phyloP scores from a whole-genome alignment of 2,797 vertebrate species.

The Pipistrellus pipistrellus region DNA sequence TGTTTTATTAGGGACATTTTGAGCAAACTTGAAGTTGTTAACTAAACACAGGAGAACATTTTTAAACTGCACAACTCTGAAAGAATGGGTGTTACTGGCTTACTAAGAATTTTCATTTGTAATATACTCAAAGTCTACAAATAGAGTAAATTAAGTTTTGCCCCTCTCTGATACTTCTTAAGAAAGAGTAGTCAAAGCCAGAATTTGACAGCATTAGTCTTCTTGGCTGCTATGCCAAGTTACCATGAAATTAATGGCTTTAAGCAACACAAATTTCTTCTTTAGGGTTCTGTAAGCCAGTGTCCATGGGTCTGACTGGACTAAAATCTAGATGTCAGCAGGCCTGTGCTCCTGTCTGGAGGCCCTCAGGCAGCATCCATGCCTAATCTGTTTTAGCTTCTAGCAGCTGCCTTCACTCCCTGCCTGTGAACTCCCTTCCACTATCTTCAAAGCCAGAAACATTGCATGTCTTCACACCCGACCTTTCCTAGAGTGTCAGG shows the following conservation, averaged over 20 bases:
- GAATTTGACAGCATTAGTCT: background rate
- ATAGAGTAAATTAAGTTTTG: conserved; percentile 32
- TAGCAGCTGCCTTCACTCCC: background rate
- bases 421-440: background rate
- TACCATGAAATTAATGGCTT: background rate
- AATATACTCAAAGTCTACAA: conserved; percentile 29
- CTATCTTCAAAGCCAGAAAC: background rate
- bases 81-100: conserved; percentile 21
- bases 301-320: background rate
- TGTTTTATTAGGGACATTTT: background rate
- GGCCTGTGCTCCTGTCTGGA: background rate
- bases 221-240: background rate
- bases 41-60: background rate
- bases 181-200: background rate
- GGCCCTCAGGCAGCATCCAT: background rate
- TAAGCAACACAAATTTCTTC: background rate
- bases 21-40: conserved; percentile 4
- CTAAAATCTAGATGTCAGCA: background rate
- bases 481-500: background rate
- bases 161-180: background rate
- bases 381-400: background rate
- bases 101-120: conserved; percentile 17
- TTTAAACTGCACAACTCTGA: background rate
- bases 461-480: background rate
- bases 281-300: background rate